Evolutionary conservation across 2,113 vertebrate genomes (phyloP).

Genomic region (Strix aluco): DNA sequence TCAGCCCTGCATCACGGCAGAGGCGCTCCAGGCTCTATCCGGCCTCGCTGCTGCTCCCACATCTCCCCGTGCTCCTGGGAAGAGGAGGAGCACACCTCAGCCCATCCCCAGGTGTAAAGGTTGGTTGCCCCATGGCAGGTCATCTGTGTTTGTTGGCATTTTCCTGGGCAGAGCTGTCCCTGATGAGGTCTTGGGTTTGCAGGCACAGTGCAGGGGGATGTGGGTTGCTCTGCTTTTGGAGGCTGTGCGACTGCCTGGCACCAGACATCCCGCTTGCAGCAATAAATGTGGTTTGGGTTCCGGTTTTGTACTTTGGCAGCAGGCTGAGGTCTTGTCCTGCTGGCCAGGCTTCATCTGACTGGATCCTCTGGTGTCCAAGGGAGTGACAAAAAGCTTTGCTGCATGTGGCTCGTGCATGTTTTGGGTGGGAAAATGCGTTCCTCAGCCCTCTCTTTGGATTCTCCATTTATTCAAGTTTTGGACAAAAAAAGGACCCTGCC

Average conservation of each 20-base stretch:
- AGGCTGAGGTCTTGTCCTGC: not conserved
- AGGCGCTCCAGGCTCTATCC: not conserved
- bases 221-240: not conserved
- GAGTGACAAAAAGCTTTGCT: not conserved
- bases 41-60: not conserved
- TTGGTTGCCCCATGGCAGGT: not conserved
- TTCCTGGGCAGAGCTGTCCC: not conserved
- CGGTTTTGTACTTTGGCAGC: not conserved
- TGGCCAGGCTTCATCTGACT: not conserved
- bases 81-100: not conserved
- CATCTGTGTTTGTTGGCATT: not conserved
- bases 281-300: not conserved
- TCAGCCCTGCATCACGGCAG: fast-evolving
- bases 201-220: not conserved
- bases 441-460: not conserved
- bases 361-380: not conserved
- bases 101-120: not conserved
- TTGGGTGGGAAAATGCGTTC: not conserved
- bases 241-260: not conserved
- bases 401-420: not conserved
- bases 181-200: not conserved
- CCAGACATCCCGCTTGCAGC: not conserved
- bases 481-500: not conserved
- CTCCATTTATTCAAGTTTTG: not conserved
- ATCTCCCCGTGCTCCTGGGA: not conserved